Evolutionary conservation across 2,888 invertebrate species (phyloP).

Genomic region (Ecdyonurus torrentis): DNA sequence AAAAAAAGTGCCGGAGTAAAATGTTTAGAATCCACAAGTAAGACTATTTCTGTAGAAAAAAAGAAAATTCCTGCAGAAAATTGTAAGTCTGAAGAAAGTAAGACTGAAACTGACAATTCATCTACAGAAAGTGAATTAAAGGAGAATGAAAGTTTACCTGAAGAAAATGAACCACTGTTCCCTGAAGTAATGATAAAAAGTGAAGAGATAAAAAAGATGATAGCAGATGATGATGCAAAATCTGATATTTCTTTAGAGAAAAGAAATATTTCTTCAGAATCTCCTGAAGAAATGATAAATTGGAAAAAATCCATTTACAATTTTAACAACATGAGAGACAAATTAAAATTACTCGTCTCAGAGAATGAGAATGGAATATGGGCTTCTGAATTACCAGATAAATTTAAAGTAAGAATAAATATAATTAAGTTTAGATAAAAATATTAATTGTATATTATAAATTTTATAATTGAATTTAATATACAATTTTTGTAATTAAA

Average conservation of each 20-base stretch:
- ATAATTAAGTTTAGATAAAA: too few species aligned
- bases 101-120: too few species aligned
- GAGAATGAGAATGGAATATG: not conserved
- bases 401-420: not conserved
- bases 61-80: too few species aligned
- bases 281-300: too few species aligned
- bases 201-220: not conserved
- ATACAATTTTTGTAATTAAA: too few species aligned
- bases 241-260: not conserved
- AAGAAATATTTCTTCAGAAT: too few species aligned
- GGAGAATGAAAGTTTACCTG: not conserved
- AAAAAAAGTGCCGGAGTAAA: too few species aligned
- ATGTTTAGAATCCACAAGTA: too few species aligned
- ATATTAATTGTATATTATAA: too few species aligned
- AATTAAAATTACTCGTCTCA: not conserved
- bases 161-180: not conserved
- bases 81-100: not conserved
- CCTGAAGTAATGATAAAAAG: not conserved
- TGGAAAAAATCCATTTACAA: too few species aligned
- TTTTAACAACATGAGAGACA: not conserved
- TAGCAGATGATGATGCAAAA: not conserved
- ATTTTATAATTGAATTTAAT: too few species aligned
- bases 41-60: too few species aligned
- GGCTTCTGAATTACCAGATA: not conserved
- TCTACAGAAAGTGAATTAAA: not conserved